Conservation (phyloP, 2,113 vertebrate genomes). For the Lontra canadensis region DNA sequence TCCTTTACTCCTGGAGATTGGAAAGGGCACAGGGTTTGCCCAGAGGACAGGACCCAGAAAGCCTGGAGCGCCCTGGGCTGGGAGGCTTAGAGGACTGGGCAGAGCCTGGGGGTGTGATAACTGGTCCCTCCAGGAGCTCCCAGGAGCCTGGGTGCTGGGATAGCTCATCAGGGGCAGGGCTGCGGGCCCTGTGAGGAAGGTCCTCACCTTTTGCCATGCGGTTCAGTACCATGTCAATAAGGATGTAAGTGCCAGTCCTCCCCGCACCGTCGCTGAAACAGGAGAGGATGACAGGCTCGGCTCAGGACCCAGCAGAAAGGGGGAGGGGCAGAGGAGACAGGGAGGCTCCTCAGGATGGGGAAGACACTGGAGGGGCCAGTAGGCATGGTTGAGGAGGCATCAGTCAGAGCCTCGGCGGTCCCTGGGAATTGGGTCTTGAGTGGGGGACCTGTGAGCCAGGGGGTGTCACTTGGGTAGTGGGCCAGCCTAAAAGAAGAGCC, state of each 20-base stretch:
- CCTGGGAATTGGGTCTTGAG: neutral
- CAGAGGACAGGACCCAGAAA: neutral
- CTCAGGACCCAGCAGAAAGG: neutral
- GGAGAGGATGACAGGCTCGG: neutral
- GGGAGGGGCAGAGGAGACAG: neutral
- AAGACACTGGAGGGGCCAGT: neutral
- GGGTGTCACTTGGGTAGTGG: neutral
- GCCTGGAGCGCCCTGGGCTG: neutral
- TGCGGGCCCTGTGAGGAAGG: rapidly evolving
- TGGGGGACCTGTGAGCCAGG: neutral
- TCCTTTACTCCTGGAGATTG: constrained; percentile 93
- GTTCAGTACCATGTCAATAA: constrained; percentile 98
- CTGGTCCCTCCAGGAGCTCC: neutral
- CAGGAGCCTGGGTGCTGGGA: neutral
- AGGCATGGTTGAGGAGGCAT: neutral
- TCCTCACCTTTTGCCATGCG: constrained; percentile 97
- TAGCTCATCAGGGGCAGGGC: neutral
- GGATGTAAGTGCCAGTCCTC: constrained; percentile 95
- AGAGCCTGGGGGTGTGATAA: neutral
- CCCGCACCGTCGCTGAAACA: constrained; percentile 92
- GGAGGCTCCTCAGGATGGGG: neutral
- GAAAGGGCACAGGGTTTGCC: neutral
- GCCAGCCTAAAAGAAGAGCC: neutral
- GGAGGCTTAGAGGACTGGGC: neutral
- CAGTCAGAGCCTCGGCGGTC: neutral